Evolutionary conservation across 2,797 vertebrate species (phyloP).

Genomic region (Fistularia commersonii): DNA sequence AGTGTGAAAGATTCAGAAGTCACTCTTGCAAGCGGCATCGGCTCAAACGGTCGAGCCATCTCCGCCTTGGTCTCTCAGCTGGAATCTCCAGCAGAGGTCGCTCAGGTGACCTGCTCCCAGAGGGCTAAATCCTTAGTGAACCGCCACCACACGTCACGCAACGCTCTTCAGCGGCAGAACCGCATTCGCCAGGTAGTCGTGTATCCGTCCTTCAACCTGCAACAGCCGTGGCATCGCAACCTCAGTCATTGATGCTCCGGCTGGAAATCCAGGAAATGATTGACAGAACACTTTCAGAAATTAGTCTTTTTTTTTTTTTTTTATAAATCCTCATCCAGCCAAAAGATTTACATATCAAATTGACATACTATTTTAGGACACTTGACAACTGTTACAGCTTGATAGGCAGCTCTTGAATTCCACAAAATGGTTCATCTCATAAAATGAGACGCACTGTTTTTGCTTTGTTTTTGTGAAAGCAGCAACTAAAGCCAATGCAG

Average conservation of each 20-base stretch:
- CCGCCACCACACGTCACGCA: conserved; percentile 74
- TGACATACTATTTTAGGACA: conserved; percentile 1
- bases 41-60: conserved; percentile 32
- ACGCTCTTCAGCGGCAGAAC: conserved; percentile 84
- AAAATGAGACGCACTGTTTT: conserved; percentile 25
- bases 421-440: conserved; percentile 25
- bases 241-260: conserved; percentile 78
- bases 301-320: background rate
- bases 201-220: conserved; percentile 72
- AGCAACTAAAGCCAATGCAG: conserved; percentile 12
- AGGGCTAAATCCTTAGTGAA: conserved; percentile 74
- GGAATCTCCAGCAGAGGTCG: conserved; percentile 73
- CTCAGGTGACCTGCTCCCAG: conserved; percentile 75
- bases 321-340: background rate
- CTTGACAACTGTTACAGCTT: conserved; percentile 14
- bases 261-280: background rate
- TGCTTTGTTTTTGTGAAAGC: background rate
- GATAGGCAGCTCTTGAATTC: conserved; percentile 36
- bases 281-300: no score
- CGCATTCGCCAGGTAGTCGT: conserved; percentile 73
- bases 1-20: conserved; percentile 68
- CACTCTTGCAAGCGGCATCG: conserved; percentile 42
- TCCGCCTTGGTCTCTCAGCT: conserved; percentile 55
- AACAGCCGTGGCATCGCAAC: conserved; percentile 87
- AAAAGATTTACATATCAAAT: background rate